These are phyloP conservation scores for Piscicola geometra DNA, from an alignment of 2,888 invertebrate species.

Conservation along the genomic window DNA sequence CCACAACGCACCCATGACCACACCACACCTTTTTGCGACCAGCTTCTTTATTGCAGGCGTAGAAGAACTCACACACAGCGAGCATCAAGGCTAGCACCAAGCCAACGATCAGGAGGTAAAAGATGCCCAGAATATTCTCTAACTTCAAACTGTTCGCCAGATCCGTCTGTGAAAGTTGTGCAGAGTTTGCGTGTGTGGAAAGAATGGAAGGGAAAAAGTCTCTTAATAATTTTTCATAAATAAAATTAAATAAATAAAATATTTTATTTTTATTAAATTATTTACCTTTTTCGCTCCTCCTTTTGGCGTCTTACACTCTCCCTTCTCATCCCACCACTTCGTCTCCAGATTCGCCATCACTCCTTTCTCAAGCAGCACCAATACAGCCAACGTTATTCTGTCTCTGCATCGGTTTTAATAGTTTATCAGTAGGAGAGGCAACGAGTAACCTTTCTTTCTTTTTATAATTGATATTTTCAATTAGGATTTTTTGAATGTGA, in stretches of 20 bases:
- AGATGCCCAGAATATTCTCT: conserved; percentile 94
- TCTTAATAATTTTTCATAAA: too few species aligned
- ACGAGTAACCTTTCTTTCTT: too few species aligned
- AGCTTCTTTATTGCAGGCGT: conserved; percentile 62
- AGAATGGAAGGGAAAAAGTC: too few species aligned
- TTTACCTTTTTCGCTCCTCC: conserved; percentile 34
- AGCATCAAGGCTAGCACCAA: conserved; percentile 82
- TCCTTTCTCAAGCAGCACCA: conserved; percentile 82
- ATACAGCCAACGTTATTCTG: conserved; percentile 83
- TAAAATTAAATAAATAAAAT: background rate
- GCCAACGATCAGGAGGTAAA: conserved; percentile 94
- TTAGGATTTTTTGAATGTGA: too few species aligned
- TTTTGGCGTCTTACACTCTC: conserved; percentile 56
- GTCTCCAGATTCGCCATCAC: conserved; percentile 82
- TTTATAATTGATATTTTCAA: too few species aligned
- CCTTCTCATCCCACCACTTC: conserved; percentile 87
- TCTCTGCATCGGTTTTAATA: conserved; percentile 68
- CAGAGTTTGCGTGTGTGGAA: too few species aligned
- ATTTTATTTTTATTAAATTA: background rate
- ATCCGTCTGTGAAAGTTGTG: conserved; percentile 56
- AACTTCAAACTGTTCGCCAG: conserved; percentile 68
- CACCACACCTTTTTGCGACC: conserved; percentile 48
- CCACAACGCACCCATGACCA: background rate
- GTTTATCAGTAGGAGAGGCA: too few species aligned
- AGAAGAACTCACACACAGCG: conserved; percentile 89